A percentile compares a stretch with the other conserved stretches of the same genome.
Conservation (phyloP, 2,888 invertebrate species). For the Tenthredo notha region DNA sequence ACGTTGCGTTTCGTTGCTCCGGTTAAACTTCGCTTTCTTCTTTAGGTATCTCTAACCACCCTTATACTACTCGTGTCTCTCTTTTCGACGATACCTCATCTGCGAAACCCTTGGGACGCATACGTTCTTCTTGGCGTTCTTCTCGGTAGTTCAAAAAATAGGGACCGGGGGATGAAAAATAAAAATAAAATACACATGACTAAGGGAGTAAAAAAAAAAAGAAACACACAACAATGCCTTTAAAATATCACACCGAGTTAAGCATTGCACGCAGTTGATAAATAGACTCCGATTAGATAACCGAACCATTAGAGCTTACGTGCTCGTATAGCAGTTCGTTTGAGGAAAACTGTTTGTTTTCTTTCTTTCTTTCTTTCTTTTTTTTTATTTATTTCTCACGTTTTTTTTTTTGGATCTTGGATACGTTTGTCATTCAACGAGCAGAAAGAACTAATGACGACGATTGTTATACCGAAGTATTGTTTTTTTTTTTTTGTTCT, state of each 20-base stretch:
- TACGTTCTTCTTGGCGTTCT: conserved; percentile 49
- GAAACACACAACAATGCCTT: not conserved
- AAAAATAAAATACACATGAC: not conserved
- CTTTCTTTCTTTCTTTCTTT: too few species aligned
- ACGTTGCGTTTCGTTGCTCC: not conserved
- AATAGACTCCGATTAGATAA: not conserved
- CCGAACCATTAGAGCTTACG: not conserved
- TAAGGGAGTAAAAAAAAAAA: not conserved
- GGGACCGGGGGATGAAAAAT: not conserved
- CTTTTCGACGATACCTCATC: conserved; percentile 72
- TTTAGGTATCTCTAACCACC: not conserved
- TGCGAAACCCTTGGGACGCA: conserved; percentile 71
- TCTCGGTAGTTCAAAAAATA: not conserved
- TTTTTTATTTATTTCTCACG: too few species aligned
- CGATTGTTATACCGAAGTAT: not conserved
- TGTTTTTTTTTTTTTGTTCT: too few species aligned
- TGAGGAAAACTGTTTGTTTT: not conserved
- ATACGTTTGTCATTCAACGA: not conserved
- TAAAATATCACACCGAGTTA: conserved; percentile 25
- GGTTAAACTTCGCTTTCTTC: conserved; percentile 21
- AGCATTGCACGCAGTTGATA: not conserved
- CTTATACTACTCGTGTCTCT: conserved; percentile 59
- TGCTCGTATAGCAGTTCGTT: not conserved
- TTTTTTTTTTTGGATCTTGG: too few species aligned
- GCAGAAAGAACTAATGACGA: not conserved